Percentiles rank a stretch among this genome's conserved stretches.
Evolutionary conservation across 2,113 vertebrate genomes (phyloP).

Genomic region (Castor canadensis): DNA sequence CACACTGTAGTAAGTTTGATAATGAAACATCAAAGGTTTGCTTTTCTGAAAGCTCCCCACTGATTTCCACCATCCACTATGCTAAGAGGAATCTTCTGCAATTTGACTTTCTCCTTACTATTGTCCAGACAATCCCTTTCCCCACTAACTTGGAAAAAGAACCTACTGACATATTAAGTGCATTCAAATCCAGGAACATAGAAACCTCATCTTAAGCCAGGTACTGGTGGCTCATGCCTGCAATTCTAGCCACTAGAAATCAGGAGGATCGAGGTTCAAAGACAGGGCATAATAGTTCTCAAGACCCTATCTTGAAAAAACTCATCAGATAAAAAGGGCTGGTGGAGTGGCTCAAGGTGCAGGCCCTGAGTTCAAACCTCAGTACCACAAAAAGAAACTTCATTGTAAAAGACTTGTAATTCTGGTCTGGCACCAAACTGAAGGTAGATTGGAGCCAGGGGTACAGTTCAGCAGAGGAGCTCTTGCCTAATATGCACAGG

Average conservation of each 20-base stretch:
- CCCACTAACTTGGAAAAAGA: slow-evolving; percentile 22
- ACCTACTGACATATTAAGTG: not conserved
- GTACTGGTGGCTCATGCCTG: too few relatives aligned
- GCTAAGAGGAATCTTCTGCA: not conserved
- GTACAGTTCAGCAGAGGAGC: not conserved
- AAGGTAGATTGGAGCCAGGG: not conserved
- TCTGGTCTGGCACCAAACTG: not conserved
- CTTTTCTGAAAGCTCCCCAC: slow-evolving; percentile 41
- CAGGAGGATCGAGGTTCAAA: too few relatives aligned
- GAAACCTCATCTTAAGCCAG: not conserved
- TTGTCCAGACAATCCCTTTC: not conserved
- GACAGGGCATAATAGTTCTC: too few relatives aligned
- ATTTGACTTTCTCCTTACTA: not conserved
- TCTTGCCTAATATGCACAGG: not conserved
- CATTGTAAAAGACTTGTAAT: not conserved
- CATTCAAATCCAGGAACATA: slow-evolving; percentile 23
- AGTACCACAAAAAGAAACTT: too few relatives aligned
- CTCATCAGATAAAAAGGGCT: too few relatives aligned
- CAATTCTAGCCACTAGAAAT: too few relatives aligned
- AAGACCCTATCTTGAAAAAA: too few relatives aligned
- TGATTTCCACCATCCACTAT: not conserved
- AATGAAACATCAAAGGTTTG: not conserved
- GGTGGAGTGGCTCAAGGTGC: too few relatives aligned
- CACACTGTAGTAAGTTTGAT: not conserved
- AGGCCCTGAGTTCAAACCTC: not conserved